Evolutionary conservation across 2,113 vertebrate genomes (phyloP), one percentile per base, ranked within the genome.

Genomic region (Australoheros scitulus): DNA sequence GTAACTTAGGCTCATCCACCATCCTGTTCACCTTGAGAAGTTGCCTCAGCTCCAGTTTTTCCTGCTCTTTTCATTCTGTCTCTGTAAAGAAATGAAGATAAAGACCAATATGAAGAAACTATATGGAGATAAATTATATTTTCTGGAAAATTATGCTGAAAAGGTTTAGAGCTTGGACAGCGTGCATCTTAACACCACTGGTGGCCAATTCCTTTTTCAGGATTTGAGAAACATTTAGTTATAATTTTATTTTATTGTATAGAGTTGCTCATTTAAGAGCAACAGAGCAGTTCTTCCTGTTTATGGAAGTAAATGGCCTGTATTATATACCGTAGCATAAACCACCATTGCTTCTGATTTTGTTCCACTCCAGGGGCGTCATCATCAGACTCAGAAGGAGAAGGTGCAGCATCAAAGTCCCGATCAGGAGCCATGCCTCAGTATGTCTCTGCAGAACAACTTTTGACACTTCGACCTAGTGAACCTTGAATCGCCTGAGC

Each of bases 331-430:
- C n/a, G 47, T 55, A 72, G 13, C 10, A 55, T 58, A 47, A 74
- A 64, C n/a, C 4, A 15, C 55, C 8, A 3, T 4, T 52, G 32
- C 24, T 72, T 55, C 11, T 81, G 22, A 76, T 64, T 76, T 18
- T 32, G 8, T 83, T 41, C 29, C 38, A 11, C 13, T 80, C 9
- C 88, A 99, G 98, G 98, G 88, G 96, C 96, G 64, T 97, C 98
- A 58, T 99, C 98, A 32, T 97, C 98, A 79, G 98, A 99, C 90
- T 99, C 98, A 41, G 98, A 99, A 61, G 96, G 92, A 80, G 98
- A 99, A 93, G 96, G 94, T 90, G 94, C 94, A 29, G 91, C 85
- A 87, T 96, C 96, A 80, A 95, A 95, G 86, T 93, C 96, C 89
- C 96, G 96, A 92, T 94, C 95, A 90, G 97, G 96, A 98, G 93